Conservation (phyloP, 2,888 invertebrate genomes). For the Agrochola macilenta region DNA sequence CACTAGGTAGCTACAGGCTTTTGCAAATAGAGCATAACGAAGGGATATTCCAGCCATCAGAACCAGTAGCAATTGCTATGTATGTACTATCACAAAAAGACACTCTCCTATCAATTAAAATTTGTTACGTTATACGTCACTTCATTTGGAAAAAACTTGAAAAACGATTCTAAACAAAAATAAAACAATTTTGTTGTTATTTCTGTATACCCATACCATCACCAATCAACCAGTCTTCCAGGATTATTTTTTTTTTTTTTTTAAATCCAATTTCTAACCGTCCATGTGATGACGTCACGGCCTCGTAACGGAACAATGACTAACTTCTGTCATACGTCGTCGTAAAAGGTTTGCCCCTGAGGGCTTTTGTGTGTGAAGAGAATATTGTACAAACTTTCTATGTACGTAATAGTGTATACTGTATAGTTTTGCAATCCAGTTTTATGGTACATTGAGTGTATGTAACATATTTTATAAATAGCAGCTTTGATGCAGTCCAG, state of each 20-base stretch:
- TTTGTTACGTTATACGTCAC: not conserved
- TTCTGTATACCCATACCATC: not conserved
- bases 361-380: constrained; percentile 36
- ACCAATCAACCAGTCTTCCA: not conserved
- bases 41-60: not conserved
- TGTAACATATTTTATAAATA: no score
- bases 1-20: not conserved
- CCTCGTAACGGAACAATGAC: constrained; percentile 42
- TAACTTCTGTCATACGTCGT: constrained; percentile 43
- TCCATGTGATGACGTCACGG: constrained; percentile 31
- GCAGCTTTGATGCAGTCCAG: no score
- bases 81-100: not conserved
- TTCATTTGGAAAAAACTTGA: no score
- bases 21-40: not conserved
- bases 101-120: not conserved
- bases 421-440: constrained; percentile 46
- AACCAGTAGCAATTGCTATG: not conserved
- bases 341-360: constrained; percentile 54
- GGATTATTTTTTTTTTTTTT: no score
- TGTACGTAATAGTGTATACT: not conserved
- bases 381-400: constrained; percentile 38
- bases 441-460: constrained; percentile 14
- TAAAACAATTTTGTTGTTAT: not conserved
- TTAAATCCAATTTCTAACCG: constrained; percentile 45
- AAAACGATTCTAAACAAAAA: not conserved